A percentile compares a stretch with the other conserved stretches of the same genome.
Conservation (phyloP, 2,113 vertebrate genomes). For the Gallinago jamesoni region DNA sequence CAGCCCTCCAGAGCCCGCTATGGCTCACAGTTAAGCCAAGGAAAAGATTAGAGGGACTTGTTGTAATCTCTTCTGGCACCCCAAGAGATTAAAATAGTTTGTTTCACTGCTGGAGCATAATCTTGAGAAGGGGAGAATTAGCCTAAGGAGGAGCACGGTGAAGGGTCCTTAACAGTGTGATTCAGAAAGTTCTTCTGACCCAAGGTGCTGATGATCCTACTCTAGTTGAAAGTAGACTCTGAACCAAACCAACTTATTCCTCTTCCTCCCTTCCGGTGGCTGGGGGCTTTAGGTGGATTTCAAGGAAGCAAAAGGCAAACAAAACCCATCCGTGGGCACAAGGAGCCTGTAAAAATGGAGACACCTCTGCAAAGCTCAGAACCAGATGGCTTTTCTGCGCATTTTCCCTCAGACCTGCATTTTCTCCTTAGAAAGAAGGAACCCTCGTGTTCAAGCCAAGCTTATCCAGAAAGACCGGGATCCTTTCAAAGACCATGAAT, state of each 20-base stretch:
- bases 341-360: neutral
- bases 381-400: neutral
- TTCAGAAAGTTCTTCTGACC: slow-evolving; percentile 9
- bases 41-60: slow-evolving; percentile 12
- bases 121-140: slow-evolving; percentile 40
- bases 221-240: neutral
- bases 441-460: neutral
- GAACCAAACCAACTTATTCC: neutral
- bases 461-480: neutral
- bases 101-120: slow-evolving; percentile 37
- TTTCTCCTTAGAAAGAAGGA: neutral
- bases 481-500: neutral
- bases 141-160: neutral
- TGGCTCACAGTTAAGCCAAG: neutral
- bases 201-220: neutral
- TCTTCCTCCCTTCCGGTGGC: neutral
- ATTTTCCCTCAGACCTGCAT: neutral
- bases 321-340: neutral
- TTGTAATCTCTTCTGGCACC: neutral
- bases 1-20: neutral
- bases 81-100: slow-evolving; percentile 52
- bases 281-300: neutral
- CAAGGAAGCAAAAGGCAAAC: neutral
- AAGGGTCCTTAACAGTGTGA: neutral
- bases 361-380: neutral